Evolutionary conservation across 1,140 invertebrate genomes (phyloP), one percentile per base, ranked within the genome.

Genomic region (Drosophila virilis): DNA sequence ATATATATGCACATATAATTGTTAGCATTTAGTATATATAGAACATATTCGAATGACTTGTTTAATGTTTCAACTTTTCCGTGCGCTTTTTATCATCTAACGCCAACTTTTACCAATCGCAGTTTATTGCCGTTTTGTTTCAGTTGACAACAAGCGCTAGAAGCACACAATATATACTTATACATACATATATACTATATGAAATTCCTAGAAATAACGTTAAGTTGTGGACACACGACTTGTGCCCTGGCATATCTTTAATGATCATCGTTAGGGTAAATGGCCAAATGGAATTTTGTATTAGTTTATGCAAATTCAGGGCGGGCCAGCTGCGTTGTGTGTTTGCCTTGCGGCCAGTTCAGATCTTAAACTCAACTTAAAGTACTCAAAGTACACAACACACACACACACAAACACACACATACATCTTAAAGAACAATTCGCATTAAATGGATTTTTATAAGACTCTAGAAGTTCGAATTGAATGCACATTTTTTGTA

Each of bases 221-320:
- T 37, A 38, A 64, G n/a, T 38, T 57, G 46, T 10, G 37, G 22
- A 28, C 40, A 32, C 10, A 38, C 48, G 40, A 71, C 32, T 40
- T 55, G 28, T 6, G 15, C 54, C 50, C 32, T 80, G 75, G 67
- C 73, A 80, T 80, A 80, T 80, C 78, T 80, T 81, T 77, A 80
- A 66, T 64, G 78, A 68, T 66, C 62, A 77, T 68, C 62, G 64
- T 73, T 77, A 15, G 45, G 52, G 45, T 38, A n/a, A 45, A 54
- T 15, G 42, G 8, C 46, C 28, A 62, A 54, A 57, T 58, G 54
- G 51, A 73, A 73, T 64, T 74, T 62, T 61, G 61, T 57, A 75
- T 67, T 67, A 79, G 77, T 74, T 67, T 75, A 52, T 58, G 45
- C 69, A 71, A 71, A 71, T 71, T 58, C 37, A 38, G 12, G n/a